Percentiles rank a stretch among this genome's conserved stretches.
Evolutionary conservation across 2,113 vertebrate species (phyloP).

Genomic region (Aix galericulata): DNA sequence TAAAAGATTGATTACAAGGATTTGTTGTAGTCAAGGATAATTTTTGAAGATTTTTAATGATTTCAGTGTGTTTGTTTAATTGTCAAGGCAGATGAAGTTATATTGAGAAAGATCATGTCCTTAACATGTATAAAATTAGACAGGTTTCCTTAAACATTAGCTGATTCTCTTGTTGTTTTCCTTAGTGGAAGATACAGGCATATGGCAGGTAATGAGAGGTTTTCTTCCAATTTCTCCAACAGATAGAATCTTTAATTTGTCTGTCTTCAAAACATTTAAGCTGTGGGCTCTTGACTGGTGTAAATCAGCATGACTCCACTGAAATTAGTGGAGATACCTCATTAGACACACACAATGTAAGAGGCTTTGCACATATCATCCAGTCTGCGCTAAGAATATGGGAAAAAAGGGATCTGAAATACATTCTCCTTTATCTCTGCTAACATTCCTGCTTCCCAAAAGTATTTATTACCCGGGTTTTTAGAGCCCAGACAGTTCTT

Average conservation of each 20-base stretch:
- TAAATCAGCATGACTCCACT: background rate
- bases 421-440: background rate
- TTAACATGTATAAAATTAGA: background rate
- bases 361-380: accelerated
- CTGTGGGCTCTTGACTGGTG: background rate
- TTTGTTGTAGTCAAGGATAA: background rate
- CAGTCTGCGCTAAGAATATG: background rate
- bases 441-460: background rate
- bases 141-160: background rate
- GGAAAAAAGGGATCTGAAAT: background rate
- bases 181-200: background rate
- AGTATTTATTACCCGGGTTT: too few species aligned
- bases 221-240: background rate
- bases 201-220: background rate
- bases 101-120: background rate
- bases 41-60: background rate
- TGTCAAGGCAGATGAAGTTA: background rate
- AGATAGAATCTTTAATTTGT: slow-evolving; percentile 3
- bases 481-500: background rate
- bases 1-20: background rate
- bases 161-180: slow-evolving; percentile 12
- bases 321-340: background rate
- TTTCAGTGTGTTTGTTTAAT: background rate
- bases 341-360: background rate
- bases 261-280: background rate